phyloP scores from a whole-genome alignment of 2,113 vertebrate species.

The Campylomormyrus tamandua region DNA sequence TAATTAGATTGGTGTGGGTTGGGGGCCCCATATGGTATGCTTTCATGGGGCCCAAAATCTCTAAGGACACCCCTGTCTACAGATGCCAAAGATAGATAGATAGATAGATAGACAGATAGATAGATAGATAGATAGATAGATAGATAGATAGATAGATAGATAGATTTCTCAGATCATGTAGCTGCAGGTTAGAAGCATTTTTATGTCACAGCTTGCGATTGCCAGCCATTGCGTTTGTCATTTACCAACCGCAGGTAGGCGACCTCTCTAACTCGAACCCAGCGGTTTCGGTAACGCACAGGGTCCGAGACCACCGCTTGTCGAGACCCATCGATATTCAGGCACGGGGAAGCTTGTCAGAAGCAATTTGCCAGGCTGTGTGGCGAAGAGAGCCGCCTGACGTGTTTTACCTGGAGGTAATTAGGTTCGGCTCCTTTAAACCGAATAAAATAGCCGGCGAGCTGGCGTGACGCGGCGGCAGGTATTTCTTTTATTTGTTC shows the following conservation, averaged over 20 bases:
- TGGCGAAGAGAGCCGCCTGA: conserved; percentile 45
- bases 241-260: not conserved
- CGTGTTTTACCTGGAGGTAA: conserved; percentile 49
- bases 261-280: not conserved
- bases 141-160: no score
- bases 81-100: not conserved
- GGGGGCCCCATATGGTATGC: no score
- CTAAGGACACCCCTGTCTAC: not conserved
- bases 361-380: conserved; percentile 43
- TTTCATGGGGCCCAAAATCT: not conserved
- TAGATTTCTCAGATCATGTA: not conserved
- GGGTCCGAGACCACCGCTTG: not conserved
- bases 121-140: no score
- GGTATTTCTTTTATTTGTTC: conserved; percentile 21
- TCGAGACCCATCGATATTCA: conserved; percentile 53
- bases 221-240: not conserved
- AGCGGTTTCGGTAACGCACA: no score
- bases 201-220: not conserved
- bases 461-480: conserved; percentile 39
- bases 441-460: conserved; percentile 43
- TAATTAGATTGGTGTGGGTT: not conserved
- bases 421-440: conserved; percentile 51
- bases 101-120: no score
- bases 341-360: conserved; percentile 42
- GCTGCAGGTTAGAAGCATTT: not conserved